Evolutionary conservation across 2,113 vertebrate species (phyloP), one percentile per base, ranked within the genome.

Genomic region (Engraulis encrasicolus): DNA sequence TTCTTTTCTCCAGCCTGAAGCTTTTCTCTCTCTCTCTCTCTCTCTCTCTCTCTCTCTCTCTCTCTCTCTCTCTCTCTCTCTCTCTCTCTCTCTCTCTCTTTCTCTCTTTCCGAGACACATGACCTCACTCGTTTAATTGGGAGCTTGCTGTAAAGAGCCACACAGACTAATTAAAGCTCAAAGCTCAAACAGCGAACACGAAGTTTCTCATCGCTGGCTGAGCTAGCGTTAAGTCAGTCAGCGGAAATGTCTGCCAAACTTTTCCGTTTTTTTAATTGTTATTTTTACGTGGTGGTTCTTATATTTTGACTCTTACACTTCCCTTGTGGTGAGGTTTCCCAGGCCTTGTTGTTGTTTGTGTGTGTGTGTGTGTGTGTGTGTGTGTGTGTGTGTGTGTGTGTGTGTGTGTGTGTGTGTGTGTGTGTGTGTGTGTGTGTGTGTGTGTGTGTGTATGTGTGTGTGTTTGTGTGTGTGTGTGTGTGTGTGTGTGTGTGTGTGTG

Each of bases 111-210:
- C 2, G 15, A 27, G 11, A 66, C 58, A 66, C 58, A 66, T 66
- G 58, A 66, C 58, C 58, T 66, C 58, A 66, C 58, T 66, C n/a
- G 14, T 66, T 66, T 66, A 66, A 66, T 66, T 66, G 58, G 58
- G n/a, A 14, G 58, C 58, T 27, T 31, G 23, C 31, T 66, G 58
- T 66, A 31, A 66, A 66, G 58, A 66, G 58, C 54, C 54, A 20
- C 23, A 66, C 1, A 66, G 58, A 66, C 58, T 66, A 66, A 66
- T 66, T 27, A 66, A 66, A 11, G 58, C 58, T 11, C 58, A 31
- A 12, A 66, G 58, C 58, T 66, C 9, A 31, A 31, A 27, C 58
- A 11, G n/a, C 58, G 1, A 31, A 31, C 58, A 66, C 31, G 23
- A 31, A 7, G 58, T 66, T 12, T 66, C 58, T 66, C 58, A 31